Conservation (phyloP, 2,888 invertebrate genomes). For the Agonopterix alstromeriana region DNA sequence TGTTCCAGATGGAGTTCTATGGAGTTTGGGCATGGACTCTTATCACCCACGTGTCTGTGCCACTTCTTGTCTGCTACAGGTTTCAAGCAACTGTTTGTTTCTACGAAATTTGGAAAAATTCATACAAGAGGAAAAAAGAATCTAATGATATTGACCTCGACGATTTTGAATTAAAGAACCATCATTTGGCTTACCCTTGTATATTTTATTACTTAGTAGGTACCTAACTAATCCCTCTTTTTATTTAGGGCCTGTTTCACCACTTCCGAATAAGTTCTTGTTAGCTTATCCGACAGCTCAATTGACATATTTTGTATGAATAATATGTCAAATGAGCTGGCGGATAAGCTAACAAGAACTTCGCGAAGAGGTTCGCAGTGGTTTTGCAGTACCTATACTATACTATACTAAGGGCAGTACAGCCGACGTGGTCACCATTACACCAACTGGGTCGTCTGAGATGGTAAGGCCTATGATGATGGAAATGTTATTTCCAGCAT, state of each 20-base stretch:
- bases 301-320: too few relatives aligned
- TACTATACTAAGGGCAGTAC: too few relatives aligned
- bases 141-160: conserved; percentile 26
- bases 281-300: too few relatives aligned
- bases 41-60: conserved; percentile 82
- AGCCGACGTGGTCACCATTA: too few relatives aligned
- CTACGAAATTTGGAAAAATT: conserved; percentile 86
- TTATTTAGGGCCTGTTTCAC: too few relatives aligned
- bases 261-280: too few relatives aligned
- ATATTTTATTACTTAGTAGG: not conserved
- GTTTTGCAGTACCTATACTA: too few relatives aligned
- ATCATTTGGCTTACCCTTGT: conserved; percentile 40
- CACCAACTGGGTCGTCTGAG: too few relatives aligned
- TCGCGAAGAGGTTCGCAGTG: too few relatives aligned
- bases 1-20: conserved; percentile 76
- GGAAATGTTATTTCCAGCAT: conserved; percentile 79
- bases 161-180: conserved; percentile 60
- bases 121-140: conserved; percentile 77
- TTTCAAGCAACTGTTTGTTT: conserved; percentile 87
- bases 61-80: conserved; percentile 82
- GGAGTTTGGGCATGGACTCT: conserved; percentile 86
- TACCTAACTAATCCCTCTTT: not conserved
- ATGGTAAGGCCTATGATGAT: not conserved
- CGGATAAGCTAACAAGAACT: too few relatives aligned
- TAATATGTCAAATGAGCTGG: too few relatives aligned